Percentiles rank a stretch among this genome's conserved stretches.
Conservation (phyloP, 2,888 invertebrate species). For the Acanthosoma haemorrhoidale region DNA sequence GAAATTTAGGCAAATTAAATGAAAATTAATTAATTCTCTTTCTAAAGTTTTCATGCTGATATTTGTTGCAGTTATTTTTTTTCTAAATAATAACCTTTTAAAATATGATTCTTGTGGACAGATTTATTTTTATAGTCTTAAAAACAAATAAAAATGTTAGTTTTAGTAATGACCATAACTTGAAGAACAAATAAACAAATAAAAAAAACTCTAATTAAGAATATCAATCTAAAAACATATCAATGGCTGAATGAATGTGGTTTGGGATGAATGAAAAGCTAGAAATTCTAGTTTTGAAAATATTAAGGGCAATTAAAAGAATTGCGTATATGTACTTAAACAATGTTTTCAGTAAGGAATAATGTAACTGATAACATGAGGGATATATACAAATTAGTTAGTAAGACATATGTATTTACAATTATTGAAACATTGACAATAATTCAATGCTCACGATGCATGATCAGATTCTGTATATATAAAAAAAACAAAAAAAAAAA, state of each 20-base stretch:
- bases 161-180: neutral
- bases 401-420: slow-evolving; percentile 15
- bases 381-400: slow-evolving; percentile 4
- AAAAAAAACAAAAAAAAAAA: too few species aligned
- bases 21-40: too few species aligned
- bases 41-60: too few species aligned
- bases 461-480: slow-evolving; percentile 7
- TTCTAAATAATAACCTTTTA: neutral
- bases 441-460: slow-evolving; percentile 30
- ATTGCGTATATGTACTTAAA: slow-evolving; percentile 6
- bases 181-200: slow-evolving; percentile 22
- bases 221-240: slow-evolving; percentile 39
- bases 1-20: too few species aligned
- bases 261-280: slow-evolving; percentile 16
- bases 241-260: slow-evolving; percentile 33
- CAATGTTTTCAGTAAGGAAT: slow-evolving; percentile 1
- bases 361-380: slow-evolving; percentile 3
- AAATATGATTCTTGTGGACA: neutral
- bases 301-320: slow-evolving; percentile 1
- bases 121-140: too few species aligned
- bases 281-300: slow-evolving; percentile 3
- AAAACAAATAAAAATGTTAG: too few species aligned
- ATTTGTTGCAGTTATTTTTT: neutral
- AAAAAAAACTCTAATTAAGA: slow-evolving; percentile 33
- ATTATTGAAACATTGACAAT: slow-evolving; percentile 33